Evolutionary conservation across 1,140 invertebrate species (phyloP).

Genomic region (Catajapyx aquilonaris): DNA sequence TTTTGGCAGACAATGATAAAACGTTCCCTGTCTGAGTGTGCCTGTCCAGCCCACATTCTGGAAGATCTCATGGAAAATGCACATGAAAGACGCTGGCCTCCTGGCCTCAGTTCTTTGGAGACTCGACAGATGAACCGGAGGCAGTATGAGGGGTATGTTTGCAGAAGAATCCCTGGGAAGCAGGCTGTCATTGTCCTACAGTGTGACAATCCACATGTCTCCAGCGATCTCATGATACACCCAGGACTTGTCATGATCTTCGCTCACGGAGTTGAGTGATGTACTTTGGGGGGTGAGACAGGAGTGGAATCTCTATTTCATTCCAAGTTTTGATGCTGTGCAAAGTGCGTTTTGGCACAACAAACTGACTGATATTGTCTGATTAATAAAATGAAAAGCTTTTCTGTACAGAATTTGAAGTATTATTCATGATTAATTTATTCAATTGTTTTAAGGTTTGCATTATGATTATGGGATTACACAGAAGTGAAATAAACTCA

Average conservation of each 20-base stretch:
- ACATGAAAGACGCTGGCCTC: conserved; percentile 84
- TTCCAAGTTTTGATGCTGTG: no score
- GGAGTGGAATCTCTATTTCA: no score
- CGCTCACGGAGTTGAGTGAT: conserved; percentile 83
- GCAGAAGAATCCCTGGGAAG: conserved; percentile 61
- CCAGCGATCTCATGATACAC: conserved; percentile 85
- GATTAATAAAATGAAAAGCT: no score
- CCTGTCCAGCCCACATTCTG: conserved; percentile 76
- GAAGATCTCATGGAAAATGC: conserved; percentile 93
- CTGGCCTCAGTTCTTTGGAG: conserved; percentile 75
- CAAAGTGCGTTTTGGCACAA: no score
- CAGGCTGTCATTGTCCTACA: conserved; percentile 85
- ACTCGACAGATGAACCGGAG: conserved; percentile 77
- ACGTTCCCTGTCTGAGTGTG: conserved; percentile 70
- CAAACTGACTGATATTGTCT: no score
- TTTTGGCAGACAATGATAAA: conserved; percentile 67
- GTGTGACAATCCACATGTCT: conserved; percentile 86
- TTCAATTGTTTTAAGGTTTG: no score
- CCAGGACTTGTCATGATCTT: conserved; percentile 98
- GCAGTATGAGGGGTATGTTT: conserved; percentile 84
- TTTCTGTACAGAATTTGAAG: no score
- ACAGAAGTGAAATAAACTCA: no score
- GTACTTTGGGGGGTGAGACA: no score
- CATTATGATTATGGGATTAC: no score
- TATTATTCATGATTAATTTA: no score